Conservation (phyloP, 2,888 invertebrate genomes). For the Venustoraphidia nigricollis region DNA sequence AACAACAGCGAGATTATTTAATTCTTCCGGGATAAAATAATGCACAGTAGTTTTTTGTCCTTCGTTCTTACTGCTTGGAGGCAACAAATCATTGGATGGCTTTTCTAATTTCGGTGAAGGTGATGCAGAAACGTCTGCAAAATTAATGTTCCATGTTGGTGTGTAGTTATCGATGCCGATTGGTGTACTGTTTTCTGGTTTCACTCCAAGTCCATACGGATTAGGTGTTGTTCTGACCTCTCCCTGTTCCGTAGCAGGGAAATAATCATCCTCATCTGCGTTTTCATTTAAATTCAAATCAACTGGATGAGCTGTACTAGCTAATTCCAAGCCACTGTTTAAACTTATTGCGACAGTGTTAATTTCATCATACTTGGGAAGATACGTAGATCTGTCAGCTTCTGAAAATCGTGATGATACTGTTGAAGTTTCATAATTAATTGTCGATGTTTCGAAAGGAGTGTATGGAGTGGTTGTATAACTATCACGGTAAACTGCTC, state of each 20-base stretch:
- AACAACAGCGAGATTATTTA: conserved; percentile 18
- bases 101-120: conserved; percentile 1
- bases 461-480: conserved; percentile 29
- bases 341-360: conserved; percentile 31
- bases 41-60: conserved; percentile 16
- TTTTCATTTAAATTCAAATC: conserved; percentile 18
- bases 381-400: conserved; percentile 8
- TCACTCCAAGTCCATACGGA: conserved; percentile 33
- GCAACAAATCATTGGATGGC: neutral
- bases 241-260: conserved; percentile 25
- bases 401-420: conserved; percentile 17
- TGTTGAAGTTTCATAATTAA: conserved; percentile 11
- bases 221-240: conserved; percentile 25
- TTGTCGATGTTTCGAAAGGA: conserved; percentile 16
- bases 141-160: neutral
- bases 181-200: conserved; percentile 29
- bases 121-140: conserved; percentile 1
- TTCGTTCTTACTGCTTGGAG: neutral
- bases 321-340: conserved; percentile 29
- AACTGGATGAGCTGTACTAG: conserved; percentile 20
- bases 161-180: conserved; percentile 13
- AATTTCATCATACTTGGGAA: conserved; percentile 13
- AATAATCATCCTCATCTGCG: conserved; percentile 23
- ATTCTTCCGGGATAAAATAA: conserved; percentile 20
- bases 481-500: conserved; percentile 15